phyloP scores from a whole-genome alignment of 2,888 invertebrate genomes.

The Drosophila melanosoma region DNA sequence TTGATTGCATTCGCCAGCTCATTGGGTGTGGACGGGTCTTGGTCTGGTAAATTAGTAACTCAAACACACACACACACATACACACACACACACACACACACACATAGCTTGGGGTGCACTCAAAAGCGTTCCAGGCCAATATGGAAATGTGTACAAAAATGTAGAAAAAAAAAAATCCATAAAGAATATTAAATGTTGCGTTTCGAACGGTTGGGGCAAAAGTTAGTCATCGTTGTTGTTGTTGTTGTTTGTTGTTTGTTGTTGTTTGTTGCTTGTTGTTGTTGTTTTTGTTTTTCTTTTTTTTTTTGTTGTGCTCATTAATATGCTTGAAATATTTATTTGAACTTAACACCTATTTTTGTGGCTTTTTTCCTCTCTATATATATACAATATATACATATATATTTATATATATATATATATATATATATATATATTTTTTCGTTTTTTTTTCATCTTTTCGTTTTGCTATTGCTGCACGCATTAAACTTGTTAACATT shows the following conservation, averaged over 20 bases:
- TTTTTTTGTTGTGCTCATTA: conserved; percentile 33
- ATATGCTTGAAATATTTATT: conserved; percentile 69
- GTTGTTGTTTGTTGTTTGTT: conserved; percentile 5
- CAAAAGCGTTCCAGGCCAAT: conserved; percentile 22
- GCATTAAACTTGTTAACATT: conserved; percentile 73
- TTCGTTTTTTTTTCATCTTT: conserved; percentile 16
- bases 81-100: background rate
- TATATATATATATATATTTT: fast-evolving
- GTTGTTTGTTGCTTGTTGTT: conserved; percentile 3
- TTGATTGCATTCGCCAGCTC: conserved; percentile 63
- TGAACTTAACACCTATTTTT: conserved; percentile 67
- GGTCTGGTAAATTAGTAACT: conserved; percentile 32
- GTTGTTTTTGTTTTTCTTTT: conserved; percentile 10
- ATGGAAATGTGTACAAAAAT: conserved; percentile 39
- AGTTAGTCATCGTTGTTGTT: conserved; percentile 41
- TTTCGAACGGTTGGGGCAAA: conserved; percentile 39
- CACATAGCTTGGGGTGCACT: background rate
- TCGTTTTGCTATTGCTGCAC: conserved; percentile 37
- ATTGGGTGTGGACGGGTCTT: conserved; percentile 13
- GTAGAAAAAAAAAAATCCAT: conserved; percentile 59
- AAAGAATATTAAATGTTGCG: conserved; percentile 60
- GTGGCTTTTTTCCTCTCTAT: conserved; percentile 16
- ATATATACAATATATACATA: too few relatives aligned
- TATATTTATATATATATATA: background rate
- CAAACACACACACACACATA: conserved; percentile 22